Evolutionary conservation across 2,888 invertebrate genomes (phyloP), one percentile per base, ranked within the genome.

Genomic region (Ceriagrion tenellum): DNA sequence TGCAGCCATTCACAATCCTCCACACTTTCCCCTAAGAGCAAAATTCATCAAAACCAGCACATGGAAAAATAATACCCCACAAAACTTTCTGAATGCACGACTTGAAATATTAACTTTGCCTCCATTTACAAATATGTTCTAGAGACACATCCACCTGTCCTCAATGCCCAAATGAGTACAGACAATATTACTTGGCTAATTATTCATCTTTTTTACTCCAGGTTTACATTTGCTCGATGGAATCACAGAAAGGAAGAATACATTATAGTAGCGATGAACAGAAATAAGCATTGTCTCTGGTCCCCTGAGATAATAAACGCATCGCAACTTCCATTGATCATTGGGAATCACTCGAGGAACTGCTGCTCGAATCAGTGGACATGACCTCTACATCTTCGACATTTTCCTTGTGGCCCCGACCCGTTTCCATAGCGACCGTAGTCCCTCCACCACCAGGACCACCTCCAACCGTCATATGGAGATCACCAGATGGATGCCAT

Each of bases 351-450:
- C 99, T 99, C 89, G 99, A 99, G 56, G 99, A 99, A 96, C 99
- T 99, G 95, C 99, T 99, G 95, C 99, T 99, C 0, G 99, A 99
- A 97, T 99, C 99, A 0, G 99, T 99, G 0, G 99, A 99, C 99
- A 99, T 99, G 89, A 99, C 99, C 97, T 99, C 99, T 0, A 99
- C 99, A 96, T 99, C 99, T 96, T 99, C 97, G 1, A 95, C 98
- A 96, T 98, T 97, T 97, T 98, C 97, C 96, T 98, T 98, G 96
- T 97, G 97, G 20, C 95, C 74, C 96, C 97, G 97, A 95, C 98
- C 97, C 4, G 98, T 98, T 96, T 98, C 99, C 97, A 98, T 97
- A 0, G 98, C 97, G 4, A 98, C 98, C 69, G 98, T 98, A 89
- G 95, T 91, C 16, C 95, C 95, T 0, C 95, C 95, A 30, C 91